These are phyloP conservation scores for Tetramorium simillimum DNA, from an alignment of 1,140 invertebrate genomes.

Conservation along the genomic window DNA sequence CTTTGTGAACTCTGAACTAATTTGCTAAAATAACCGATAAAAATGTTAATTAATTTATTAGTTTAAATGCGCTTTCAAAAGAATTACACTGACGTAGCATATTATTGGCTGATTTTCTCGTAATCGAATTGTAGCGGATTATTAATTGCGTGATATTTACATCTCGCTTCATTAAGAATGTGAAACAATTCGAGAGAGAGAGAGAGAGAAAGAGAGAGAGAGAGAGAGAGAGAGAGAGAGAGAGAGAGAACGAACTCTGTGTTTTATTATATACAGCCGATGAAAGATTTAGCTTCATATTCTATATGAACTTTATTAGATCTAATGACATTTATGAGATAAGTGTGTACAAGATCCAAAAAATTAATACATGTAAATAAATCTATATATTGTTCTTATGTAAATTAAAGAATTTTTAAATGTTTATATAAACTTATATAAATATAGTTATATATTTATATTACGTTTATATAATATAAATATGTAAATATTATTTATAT, in stretches of 20 bases:
- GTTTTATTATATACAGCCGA: slow-evolving; percentile 5
- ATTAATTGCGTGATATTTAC: slow-evolving; percentile 6
- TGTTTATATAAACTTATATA: slow-evolving; percentile 12
- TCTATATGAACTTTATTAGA: background rate
- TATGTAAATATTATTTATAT: background rate
- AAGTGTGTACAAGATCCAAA: slow-evolving; percentile 17
- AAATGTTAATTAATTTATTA: background rate
- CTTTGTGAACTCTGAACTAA: background rate
- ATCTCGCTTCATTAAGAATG: slow-evolving; percentile 11
- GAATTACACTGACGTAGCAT: background rate
- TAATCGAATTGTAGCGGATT: background rate
- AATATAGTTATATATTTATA: background rate
- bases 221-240: background rate
- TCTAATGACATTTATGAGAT: background rate
- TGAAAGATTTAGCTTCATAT: slow-evolving; percentile 20
- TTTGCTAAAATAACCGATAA: background rate
- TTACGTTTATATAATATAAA: slow-evolving; percentile 2
- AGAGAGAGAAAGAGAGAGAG: background rate
- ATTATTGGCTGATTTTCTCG: background rate
- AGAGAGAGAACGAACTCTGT: background rate
- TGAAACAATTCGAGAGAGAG: background rate
- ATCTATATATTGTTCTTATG: slow-evolving; percentile 21
- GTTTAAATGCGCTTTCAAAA: slow-evolving; percentile 7
- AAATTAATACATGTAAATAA: slow-evolving; percentile 37
- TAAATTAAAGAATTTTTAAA: background rate